A percentile compares a stretch with the other conserved stretches of the same genome.
phyloP scores from a whole-genome alignment of 2,113 vertebrate genomes.

The Taurulus bubalis region DNA sequence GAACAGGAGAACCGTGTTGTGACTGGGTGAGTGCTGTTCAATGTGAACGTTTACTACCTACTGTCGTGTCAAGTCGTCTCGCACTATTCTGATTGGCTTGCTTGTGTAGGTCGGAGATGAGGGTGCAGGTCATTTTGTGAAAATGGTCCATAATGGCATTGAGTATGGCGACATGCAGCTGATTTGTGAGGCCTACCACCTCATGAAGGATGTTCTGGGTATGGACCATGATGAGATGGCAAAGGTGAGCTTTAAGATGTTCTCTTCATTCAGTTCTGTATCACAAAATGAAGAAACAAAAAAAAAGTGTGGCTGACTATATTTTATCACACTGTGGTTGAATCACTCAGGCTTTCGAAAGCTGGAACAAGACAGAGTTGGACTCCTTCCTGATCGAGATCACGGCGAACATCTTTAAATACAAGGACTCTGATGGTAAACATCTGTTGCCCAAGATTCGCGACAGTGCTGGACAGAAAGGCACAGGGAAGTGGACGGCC shows the following conservation, averaged over 20 bases:
- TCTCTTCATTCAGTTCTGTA: neutral
- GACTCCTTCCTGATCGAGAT: constrained; percentile 99
- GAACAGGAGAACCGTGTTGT: constrained; percentile 95
- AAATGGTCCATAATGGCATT: constrained; percentile 99
- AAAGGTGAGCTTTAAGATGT: constrained; percentile 78
- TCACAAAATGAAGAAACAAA: neutral
- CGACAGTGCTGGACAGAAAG: constrained; percentile 97
- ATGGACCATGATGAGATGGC: constrained; percentile 95
- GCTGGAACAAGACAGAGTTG: constrained; percentile 97
- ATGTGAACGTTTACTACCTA: neutral
- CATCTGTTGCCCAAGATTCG: constrained; percentile 94
- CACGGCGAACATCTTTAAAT: constrained; percentile 95
- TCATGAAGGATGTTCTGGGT: constrained; percentile 94
- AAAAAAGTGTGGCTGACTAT: neutral
- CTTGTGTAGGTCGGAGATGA: constrained; percentile 94
- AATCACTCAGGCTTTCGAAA: constrained; percentile 86
- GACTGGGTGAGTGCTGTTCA: constrained; percentile 90
- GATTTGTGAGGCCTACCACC: constrained; percentile 97
- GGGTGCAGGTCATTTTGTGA: constrained; percentile 96
- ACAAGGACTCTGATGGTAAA: constrained; percentile 85
- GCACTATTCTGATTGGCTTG: constrained; percentile 21
- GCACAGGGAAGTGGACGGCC: constrained; percentile 98
- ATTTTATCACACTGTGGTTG: neutral
- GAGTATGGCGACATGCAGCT: constrained; percentile 99
- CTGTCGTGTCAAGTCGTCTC: constrained; percentile 44